phyloP scores from a whole-genome alignment of 2,888 invertebrate species.

The Leptinotarsa juncta region DNA sequence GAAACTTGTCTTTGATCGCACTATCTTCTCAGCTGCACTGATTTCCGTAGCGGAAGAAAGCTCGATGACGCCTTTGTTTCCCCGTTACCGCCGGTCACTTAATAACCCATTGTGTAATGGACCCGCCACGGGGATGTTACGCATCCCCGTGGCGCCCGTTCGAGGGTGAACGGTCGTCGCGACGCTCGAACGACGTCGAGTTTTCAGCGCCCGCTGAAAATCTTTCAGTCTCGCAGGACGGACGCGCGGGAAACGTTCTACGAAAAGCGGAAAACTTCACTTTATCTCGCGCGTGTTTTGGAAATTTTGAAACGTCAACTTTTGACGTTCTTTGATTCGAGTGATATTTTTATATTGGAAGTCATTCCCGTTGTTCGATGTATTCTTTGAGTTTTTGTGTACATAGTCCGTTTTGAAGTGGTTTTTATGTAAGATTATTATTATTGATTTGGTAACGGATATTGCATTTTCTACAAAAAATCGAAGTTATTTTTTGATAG shows the following conservation, averaged over 20 bases:
- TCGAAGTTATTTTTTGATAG: neutral
- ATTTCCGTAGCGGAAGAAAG: neutral
- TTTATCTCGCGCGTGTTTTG: slow-evolving; percentile 27
- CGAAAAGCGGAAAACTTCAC: slow-evolving; percentile 32
- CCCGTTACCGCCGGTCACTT: neutral
- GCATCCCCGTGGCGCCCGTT: slow-evolving; percentile 57
- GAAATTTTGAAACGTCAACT: slow-evolving; percentile 23
- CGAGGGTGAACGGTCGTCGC: slow-evolving; percentile 60
- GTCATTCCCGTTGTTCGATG: slow-evolving; percentile 39
- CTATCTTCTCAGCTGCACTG: too few relatives aligned
- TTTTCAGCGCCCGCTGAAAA: slow-evolving; percentile 45
- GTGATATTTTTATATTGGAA: slow-evolving; percentile 43
- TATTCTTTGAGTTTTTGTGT: slow-evolving; percentile 46
- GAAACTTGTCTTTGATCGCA: too few relatives aligned
- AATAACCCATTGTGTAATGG: slow-evolving; percentile 40
- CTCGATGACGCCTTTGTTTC: slow-evolving; percentile 4
- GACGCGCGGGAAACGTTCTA: slow-evolving; percentile 51
- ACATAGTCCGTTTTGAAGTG: slow-evolving; percentile 49
- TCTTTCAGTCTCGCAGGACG: slow-evolving; percentile 54
- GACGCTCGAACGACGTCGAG: slow-evolving; percentile 41
- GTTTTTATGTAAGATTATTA: slow-evolving; percentile 48
- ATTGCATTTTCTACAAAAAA: neutral
- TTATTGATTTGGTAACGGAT: neutral
- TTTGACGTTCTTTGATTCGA: slow-evolving; percentile 13
- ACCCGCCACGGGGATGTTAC: slow-evolving; percentile 48